A percentile compares a stretch with the other conserved stretches of the same genome.
These are phyloP conservation scores for Magallana gigas DNA, from an alignment of 1,140 invertebrate genomes.

Conservation along the genomic window DNA sequence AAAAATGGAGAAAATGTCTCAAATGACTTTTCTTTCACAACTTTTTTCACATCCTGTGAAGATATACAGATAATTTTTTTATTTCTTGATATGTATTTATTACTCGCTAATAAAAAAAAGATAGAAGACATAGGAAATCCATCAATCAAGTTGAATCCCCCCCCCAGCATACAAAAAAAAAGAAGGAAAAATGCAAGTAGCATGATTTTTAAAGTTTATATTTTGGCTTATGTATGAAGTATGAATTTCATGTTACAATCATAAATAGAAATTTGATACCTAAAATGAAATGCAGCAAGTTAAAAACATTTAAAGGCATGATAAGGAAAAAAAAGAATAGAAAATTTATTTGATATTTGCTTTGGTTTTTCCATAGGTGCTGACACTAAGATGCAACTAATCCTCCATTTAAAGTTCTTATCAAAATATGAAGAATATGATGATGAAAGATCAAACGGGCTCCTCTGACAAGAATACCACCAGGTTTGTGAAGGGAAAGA, in stretches of 20 bases:
- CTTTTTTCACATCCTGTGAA: conserved; percentile 14
- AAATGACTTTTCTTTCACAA: conserved; percentile 19
- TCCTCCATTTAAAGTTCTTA: not conserved
- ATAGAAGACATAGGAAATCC: not conserved
- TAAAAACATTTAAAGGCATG: not conserved
- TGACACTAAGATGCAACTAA: conserved; percentile 33
- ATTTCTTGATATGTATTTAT: conserved; percentile 24
- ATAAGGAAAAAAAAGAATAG: conserved; percentile 3
- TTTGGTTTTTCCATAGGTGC: not conserved
- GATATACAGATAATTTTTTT: not conserved
- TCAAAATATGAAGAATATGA: not conserved
- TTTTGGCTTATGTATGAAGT: not conserved
- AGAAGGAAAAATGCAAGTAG: not conserved
- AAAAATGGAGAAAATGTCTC: conserved; percentile 13
- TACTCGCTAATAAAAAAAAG: not conserved
- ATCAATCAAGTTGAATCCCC: not conserved
- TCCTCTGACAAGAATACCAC: conserved; percentile 13
- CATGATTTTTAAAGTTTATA: not conserved
- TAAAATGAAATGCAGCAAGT: conserved; percentile 5
- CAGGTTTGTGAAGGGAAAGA: not conserved
- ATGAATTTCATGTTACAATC: not conserved
- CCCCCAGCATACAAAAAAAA: too few species aligned
- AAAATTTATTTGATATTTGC: not conserved
- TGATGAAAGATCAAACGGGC: conserved; percentile 18
- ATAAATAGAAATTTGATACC: not conserved